phyloP scores from a whole-genome alignment of 2,888 invertebrate species.

The Plebejus anna region DNA sequence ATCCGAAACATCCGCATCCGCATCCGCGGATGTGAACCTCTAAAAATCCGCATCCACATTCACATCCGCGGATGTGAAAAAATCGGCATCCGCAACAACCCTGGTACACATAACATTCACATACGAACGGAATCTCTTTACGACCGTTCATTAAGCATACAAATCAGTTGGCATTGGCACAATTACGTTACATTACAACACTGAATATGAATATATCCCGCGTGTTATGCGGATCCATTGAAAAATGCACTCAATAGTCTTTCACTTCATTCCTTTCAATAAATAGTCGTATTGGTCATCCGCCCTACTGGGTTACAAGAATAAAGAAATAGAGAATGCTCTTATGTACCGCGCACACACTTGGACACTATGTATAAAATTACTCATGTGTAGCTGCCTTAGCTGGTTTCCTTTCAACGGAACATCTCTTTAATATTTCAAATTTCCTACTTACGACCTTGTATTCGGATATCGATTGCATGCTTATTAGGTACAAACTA shows the following conservation, averaged over 20 bases:
- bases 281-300: background rate
- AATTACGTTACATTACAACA: conserved; percentile 1
- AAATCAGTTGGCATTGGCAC: conserved; percentile 22
- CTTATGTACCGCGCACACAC: no score
- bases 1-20: no score
- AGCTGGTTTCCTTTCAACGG: no score
- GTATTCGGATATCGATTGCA: background rate
- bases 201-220: conserved; percentile 6
- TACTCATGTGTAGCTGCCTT: no score
- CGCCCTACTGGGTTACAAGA: no score
- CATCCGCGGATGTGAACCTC: no score
- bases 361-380: no score
- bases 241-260: background rate
- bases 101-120: background rate
- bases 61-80: no score
- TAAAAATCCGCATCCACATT: no score
- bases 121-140: conserved; percentile 5
- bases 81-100: no score
- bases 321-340: no score
- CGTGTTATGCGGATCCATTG: background rate
- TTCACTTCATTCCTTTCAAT: background rate
- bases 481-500: background rate
- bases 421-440: background rate
- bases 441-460: background rate
- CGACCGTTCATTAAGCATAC: background rate